Evolutionary conservation across 2,113 vertebrate species (phyloP).

Genomic region (Notechis scutatus): DNA sequence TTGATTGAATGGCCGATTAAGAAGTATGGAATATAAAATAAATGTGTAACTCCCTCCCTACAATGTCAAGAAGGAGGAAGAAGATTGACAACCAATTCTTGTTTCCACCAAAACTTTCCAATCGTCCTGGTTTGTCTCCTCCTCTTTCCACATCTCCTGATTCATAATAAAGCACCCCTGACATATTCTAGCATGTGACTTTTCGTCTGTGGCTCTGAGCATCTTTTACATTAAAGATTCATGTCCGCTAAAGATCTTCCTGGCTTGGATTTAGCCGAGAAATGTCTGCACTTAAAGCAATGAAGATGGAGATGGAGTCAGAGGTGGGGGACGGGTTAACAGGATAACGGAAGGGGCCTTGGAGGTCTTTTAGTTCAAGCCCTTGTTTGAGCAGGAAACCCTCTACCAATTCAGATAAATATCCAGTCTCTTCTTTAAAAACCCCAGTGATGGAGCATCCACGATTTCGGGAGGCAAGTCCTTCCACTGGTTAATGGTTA

Average conservation of each 20-base stretch:
- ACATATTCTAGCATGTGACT: not conserved
- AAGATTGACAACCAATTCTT: not conserved
- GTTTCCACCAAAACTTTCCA: not conserved
- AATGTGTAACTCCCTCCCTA: not conserved
- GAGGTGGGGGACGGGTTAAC: not conserved
- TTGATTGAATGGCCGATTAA: not conserved
- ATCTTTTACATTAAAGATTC: not conserved
- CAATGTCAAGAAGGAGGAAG: not conserved
- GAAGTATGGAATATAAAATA: not conserved
- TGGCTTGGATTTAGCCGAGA: not conserved
- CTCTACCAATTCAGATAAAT: too few relatives aligned
- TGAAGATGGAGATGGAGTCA: constrained; percentile 4
- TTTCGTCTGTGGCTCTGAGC: not conserved
- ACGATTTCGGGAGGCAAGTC: too few relatives aligned
- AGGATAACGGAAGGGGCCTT: not conserved
- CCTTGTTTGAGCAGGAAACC: too few relatives aligned
- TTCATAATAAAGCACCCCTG: not conserved
- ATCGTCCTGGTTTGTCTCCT: not conserved
- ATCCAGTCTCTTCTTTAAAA: too few relatives aligned
- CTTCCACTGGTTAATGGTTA: too few relatives aligned
- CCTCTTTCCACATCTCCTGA: not conserved
- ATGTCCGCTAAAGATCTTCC: not conserved
- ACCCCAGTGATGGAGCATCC: too few relatives aligned
- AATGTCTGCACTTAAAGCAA: not conserved
- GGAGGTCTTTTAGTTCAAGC: too few relatives aligned